A percentile compares a stretch with the other conserved stretches of the same genome.
phyloP scores from a whole-genome alignment of 2,113 vertebrate species.

The Pseudorasbora parva region DNA sequence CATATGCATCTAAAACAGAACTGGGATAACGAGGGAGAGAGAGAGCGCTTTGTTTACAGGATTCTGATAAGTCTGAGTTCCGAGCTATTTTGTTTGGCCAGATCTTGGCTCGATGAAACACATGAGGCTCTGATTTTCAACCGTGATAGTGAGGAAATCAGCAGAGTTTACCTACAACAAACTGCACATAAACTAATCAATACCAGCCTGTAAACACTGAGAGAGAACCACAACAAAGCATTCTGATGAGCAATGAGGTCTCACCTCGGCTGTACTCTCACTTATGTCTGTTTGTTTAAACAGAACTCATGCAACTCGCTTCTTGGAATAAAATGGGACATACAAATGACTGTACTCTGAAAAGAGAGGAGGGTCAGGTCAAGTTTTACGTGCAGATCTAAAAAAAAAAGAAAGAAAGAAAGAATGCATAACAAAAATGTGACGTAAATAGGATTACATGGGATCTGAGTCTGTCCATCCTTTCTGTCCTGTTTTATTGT shows the following conservation, averaged over 20 bases:
- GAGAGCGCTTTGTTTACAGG: conserved; percentile 52
- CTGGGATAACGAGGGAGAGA: neutral
- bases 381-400: neutral
- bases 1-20: neutral
- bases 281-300: conserved; percentile 58
- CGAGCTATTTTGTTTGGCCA: conserved; percentile 54
- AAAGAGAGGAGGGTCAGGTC: conserved; percentile 17
- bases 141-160: conserved; percentile 35
- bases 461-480: conserved; percentile 58
- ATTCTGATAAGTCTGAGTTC: conserved; percentile 41
- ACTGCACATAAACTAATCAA: conserved; percentile 41
- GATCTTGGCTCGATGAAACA: conserved; percentile 37
- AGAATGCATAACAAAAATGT: neutral
- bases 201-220: conserved; percentile 32
- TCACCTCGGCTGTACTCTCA: conserved; percentile 39
- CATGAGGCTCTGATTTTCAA: conserved; percentile 39
- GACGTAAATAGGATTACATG: conserved; percentile 34
- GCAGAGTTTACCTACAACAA: conserved; percentile 37
- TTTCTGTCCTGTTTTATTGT: conserved; percentile 71
- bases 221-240: conserved; percentile 2
- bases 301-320: conserved; percentile 55
- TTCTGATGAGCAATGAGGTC: conserved; percentile 24
- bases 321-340: conserved; percentile 60
- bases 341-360: conserved; percentile 47
- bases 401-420: neutral